Evolutionary conservation across 2,888 invertebrate species (phyloP).

Genomic region (Zaprionus bogoriensis): DNA sequence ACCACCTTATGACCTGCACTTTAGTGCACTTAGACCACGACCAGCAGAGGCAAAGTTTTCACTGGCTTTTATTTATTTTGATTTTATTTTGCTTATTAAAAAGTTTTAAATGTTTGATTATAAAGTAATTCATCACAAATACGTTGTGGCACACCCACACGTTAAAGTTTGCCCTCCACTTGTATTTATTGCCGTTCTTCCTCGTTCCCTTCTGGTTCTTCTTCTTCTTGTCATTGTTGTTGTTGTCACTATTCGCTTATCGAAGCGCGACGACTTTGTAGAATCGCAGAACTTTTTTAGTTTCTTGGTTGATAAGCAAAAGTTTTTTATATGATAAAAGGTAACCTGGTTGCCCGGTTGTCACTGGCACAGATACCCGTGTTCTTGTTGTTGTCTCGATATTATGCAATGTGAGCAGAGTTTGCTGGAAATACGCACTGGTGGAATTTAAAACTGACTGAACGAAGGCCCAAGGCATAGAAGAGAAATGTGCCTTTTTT

Average conservation of each 20-base stretch:
- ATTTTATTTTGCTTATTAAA: constrained; percentile 62
- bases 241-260: constrained; percentile 16
- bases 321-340: constrained; percentile 20
- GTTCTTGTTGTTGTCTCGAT: not conserved
- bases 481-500: not conserved
- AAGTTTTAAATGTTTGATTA: constrained; percentile 76
- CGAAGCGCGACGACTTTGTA: constrained; percentile 8
- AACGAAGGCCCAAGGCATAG: not conserved
- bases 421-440: not conserved
- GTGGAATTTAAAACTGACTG: not conserved
- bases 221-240: not conserved
- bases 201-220: constrained; percentile 1
- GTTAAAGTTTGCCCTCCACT: not conserved
- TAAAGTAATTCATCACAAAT: constrained; percentile 64
- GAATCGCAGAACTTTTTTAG: constrained; percentile 23
- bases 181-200: not conserved
- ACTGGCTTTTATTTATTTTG: constrained; percentile 22
- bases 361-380: constrained; percentile 2
- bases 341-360: not conserved
- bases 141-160: constrained; percentile 38
- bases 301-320: constrained; percentile 36
- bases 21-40: constrained; percentile 30
- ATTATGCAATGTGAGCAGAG: constrained; percentile 29
- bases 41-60: constrained; percentile 22
- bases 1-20: constrained; percentile 17